Percentiles rank a stretch among this genome's conserved stretches.
These are phyloP conservation scores for Tiliacea citrago DNA, from an alignment of 2,888 invertebrate species.

Conservation along the genomic window DNA sequence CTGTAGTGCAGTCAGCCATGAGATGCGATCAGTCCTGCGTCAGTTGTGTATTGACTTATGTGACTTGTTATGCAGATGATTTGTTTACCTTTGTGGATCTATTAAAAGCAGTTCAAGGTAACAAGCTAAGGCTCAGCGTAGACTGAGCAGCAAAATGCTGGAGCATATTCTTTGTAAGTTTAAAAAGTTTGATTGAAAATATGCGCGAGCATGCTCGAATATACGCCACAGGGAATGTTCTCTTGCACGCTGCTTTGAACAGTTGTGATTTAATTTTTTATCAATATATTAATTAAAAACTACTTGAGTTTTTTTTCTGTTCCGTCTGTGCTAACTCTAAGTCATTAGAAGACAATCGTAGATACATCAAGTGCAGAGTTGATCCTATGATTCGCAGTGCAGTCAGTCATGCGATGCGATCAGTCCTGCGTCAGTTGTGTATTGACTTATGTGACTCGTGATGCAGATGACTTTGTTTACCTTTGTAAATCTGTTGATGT, in stretches of 20 bases:
- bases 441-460: conserved; percentile 22
- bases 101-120: conserved; percentile 1
- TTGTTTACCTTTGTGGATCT: conserved; percentile 25
- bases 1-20: conserved; percentile 15
- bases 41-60: conserved; percentile 16
- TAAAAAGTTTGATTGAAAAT: too few species aligned
- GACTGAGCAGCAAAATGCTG: too few species aligned
- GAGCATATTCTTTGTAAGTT: too few species aligned
- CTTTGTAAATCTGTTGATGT: conserved; percentile 23
- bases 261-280: too few species aligned
- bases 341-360: too few species aligned
- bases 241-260: too few species aligned
- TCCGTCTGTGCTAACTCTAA: too few species aligned
- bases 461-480: conserved; percentile 21
- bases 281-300: too few species aligned
- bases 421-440: conserved; percentile 30
- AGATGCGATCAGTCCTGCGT: conserved; percentile 29
- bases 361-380: background rate
- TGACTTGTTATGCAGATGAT: conserved; percentile 23
- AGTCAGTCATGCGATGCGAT: conserved; percentile 15
- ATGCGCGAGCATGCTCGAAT: too few species aligned
- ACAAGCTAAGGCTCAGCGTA: too few species aligned
- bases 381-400: background rate
- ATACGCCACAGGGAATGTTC: too few species aligned
- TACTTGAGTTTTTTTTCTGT: too few species aligned